A percentile compares a stretch with the other conserved stretches of the same genome.
These are phyloP conservation scores for Dolichotis patagonum DNA, from an alignment of 2,113 vertebrate genomes.

Conservation along the genomic window DNA sequence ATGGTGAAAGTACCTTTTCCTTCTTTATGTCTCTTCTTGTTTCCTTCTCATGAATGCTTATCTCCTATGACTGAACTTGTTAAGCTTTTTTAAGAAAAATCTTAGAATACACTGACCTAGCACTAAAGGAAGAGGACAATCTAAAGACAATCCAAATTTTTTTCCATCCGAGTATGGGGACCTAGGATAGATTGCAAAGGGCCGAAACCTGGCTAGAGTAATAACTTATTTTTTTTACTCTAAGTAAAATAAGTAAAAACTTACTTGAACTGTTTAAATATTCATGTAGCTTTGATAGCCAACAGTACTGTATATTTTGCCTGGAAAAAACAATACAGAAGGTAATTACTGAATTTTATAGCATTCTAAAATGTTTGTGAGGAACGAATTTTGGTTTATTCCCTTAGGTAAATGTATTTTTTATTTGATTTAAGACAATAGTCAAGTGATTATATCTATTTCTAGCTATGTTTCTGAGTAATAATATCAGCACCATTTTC, in stretches of 20 bases:
- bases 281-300: neutral
- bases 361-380: neutral
- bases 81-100: neutral
- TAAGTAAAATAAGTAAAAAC: too few relatives aligned
- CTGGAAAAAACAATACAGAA: neutral
- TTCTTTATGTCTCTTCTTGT: neutral
- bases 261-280: neutral
- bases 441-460: neutral
- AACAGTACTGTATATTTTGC: neutral
- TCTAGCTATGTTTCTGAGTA: neutral
- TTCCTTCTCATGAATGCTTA: neutral
- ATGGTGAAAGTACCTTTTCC: neutral
- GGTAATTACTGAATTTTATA: constrained; percentile 42
- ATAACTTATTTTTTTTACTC: neutral
- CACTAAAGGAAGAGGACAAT: neutral
- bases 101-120: neutral
- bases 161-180: neutral
- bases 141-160: neutral
- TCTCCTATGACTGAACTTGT: neutral
- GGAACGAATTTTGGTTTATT: neutral
- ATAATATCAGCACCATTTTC: neutral
- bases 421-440: neutral
- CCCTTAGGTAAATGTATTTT: neutral
- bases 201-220: neutral
- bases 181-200: neutral